Conservation (phyloP, 2,888 invertebrate species). For the Patella ulyssiponensis region DNA sequence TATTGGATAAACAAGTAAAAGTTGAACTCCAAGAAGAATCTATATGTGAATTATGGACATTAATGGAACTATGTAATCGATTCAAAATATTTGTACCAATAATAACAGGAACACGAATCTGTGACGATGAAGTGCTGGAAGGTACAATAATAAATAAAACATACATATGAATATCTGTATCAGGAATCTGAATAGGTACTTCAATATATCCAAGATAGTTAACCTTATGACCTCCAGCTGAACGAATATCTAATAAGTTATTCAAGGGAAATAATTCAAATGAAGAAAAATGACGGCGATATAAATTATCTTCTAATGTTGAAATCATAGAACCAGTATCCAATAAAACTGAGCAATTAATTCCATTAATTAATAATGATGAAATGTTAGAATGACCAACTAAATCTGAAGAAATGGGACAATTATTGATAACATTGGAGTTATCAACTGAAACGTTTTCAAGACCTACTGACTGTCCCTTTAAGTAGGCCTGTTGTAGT, state of each 20-base stretch:
- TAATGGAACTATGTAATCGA: background rate
- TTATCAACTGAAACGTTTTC: background rate
- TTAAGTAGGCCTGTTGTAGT: slow-evolving; percentile 2
- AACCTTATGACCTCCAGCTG: background rate
- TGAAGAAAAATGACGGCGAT: background rate
- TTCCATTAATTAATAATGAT: background rate
- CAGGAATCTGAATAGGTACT: background rate
- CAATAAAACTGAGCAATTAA: background rate
- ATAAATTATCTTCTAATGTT: background rate
- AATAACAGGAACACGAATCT: background rate
- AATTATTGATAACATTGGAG: background rate
- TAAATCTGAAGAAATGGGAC: slow-evolving; percentile 1
- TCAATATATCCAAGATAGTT: background rate
- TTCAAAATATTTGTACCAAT: background rate
- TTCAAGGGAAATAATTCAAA: background rate
- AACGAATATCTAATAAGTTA: background rate
- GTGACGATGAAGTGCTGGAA: background rate
- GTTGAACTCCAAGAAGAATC: background rate
- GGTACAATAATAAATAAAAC: slow-evolving; percentile 3
- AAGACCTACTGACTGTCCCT: background rate
- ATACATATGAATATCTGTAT: background rate
- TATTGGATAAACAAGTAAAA: background rate
- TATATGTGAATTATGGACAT: background rate
- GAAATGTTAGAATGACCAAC: background rate
- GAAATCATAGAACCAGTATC: slow-evolving; percentile 1